These are phyloP conservation scores for Jordanella pulchra DNA, from an alignment of 2,797 vertebrate species.

Conservation along the genomic window DNA sequence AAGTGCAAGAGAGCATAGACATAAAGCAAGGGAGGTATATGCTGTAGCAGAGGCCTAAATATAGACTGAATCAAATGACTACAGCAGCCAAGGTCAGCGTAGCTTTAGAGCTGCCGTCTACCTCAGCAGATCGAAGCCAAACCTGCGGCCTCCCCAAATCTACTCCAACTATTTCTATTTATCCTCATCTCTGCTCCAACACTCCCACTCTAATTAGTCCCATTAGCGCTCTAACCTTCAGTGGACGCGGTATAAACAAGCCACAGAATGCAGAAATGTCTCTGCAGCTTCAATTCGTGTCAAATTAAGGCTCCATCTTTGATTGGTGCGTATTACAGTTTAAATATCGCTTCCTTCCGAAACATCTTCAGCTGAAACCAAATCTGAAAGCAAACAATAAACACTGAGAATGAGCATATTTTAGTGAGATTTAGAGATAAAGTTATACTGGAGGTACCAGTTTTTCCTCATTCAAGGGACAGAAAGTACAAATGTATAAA, in stretches of 20 bases:
- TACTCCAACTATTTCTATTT: slow-evolving; percentile 21
- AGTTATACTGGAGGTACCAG: no score
- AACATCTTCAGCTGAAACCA: not conserved
- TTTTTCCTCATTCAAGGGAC: no score
- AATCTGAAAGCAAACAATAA: not conserved
- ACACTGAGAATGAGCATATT: not conserved
- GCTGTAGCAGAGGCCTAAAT: slow-evolving; percentile 42
- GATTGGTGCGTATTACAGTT: not conserved
- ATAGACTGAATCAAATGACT: slow-evolving; percentile 59
- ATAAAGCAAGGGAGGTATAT: slow-evolving; percentile 30
- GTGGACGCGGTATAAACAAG: slow-evolving; percentile 22
- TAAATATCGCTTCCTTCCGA: not conserved
- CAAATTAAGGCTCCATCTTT: no score
- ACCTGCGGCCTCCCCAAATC: slow-evolving; percentile 10
- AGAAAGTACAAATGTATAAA: no score
- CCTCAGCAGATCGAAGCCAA: slow-evolving; percentile 14
- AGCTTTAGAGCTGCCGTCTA: slow-evolving; percentile 33
- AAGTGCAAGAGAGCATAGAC: slow-evolving; percentile 12
- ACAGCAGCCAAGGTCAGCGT: slow-evolving; percentile 60
- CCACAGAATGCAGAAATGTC: slow-evolving; percentile 13
- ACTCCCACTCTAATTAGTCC: slow-evolving; percentile 30
- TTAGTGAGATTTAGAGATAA: no score
- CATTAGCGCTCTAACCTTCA: slow-evolving; percentile 31
- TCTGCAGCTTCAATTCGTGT: not conserved
- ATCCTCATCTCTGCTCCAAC: not conserved